Evolutionary conservation across 2,888 invertebrate species (phyloP).

Genomic region (Microctonus hyperodae): DNA sequence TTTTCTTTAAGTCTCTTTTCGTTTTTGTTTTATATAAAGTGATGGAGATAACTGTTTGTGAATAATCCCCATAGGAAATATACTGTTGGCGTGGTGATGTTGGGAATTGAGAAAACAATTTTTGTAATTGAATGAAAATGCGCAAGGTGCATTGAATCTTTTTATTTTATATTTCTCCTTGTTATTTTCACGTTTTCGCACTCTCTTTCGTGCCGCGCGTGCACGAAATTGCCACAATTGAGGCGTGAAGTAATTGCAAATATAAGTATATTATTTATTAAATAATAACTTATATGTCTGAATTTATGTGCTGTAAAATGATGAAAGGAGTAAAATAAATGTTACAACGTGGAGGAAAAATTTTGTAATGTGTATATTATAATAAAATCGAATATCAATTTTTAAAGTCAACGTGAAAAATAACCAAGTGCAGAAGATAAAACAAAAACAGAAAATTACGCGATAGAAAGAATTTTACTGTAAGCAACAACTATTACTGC

Average conservation of each 20-base stretch:
- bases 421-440: neutral
- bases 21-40: neutral
- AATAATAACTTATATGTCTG: neutral
- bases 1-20: neutral
- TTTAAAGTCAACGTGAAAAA: slow-evolving; percentile 23
- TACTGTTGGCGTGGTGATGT: slow-evolving; percentile 2
- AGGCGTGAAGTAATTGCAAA: slow-evolving; percentile 18
- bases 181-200: slow-evolving; percentile 4
- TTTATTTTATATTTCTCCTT: neutral
- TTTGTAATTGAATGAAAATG: slow-evolving; percentile 38
- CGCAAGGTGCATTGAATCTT: slow-evolving; percentile 11
- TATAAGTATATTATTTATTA: slow-evolving; percentile 36
- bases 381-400: slow-evolving; percentile 35
- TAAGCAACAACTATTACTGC: neutral
- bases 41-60: slow-evolving; percentile 18
- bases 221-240: slow-evolving; percentile 33
- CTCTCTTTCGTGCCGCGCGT: slow-evolving; percentile 21
- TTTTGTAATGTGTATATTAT: slow-evolving; percentile 10
- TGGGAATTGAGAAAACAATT: slow-evolving; percentile 37
- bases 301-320: neutral
- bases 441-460: neutral
- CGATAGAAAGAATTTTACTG: neutral
- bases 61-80: slow-evolving; percentile 16
- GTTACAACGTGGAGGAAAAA: too few species aligned
- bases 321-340: too few species aligned